Conservation (phyloP, 2,113 vertebrate genomes). For the Synchiropus splendidus region DNA sequence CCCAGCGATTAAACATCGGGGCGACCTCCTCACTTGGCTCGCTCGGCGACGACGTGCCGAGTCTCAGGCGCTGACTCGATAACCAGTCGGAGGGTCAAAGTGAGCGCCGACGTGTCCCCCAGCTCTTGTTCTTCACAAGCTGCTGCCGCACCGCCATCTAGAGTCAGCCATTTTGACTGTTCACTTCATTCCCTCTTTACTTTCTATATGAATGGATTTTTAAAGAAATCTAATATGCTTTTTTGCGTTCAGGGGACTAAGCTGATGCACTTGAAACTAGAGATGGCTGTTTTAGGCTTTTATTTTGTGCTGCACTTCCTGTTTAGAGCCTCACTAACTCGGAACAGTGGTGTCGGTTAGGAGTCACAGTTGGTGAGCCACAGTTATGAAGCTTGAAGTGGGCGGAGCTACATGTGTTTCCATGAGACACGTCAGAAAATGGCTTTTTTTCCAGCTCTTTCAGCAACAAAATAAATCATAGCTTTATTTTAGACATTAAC, state of each 20-base stretch:
- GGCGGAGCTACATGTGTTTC: no score
- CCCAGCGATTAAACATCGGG: slow-evolving; percentile 52
- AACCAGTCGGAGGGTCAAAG: slow-evolving; percentile 26
- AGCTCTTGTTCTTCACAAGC: neutral
- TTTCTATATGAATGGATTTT: neutral
- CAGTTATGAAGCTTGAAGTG: no score
- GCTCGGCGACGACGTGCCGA: slow-evolving; percentile 47
- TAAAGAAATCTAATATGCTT: no score
- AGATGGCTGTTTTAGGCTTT: no score
- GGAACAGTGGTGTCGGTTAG: no score
- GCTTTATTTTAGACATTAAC: neutral
- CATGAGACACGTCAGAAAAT: no score
- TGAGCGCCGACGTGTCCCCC: neutral
- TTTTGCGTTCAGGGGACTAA: no score
- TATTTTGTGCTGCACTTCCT: no score
- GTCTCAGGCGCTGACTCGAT: slow-evolving; percentile 32
- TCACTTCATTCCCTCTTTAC: neutral
- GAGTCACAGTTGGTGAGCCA: no score
- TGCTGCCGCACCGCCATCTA: neutral
- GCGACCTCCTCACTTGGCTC: slow-evolving; percentile 48
- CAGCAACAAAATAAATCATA: neutral
- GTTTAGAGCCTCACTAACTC: no score
- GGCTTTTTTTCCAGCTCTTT: neutral
- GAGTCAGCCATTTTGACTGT: neutral
- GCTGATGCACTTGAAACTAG: no score